phyloP scores from a whole-genome alignment of 1,140 invertebrate species.

The Myzus persicae region DNA sequence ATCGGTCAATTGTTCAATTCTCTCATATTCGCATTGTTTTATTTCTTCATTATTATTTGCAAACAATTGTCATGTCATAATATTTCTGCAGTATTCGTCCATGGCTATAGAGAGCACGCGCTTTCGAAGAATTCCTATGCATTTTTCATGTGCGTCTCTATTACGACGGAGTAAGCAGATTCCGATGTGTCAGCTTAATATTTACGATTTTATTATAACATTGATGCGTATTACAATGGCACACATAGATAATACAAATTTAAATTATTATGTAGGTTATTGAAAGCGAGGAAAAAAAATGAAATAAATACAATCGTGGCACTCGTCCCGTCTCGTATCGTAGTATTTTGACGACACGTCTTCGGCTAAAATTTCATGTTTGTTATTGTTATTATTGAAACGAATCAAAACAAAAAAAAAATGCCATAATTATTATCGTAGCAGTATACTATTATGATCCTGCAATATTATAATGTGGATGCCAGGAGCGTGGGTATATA shows the following conservation, averaged over 20 bases:
- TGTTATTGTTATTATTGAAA: constrained; percentile 26
- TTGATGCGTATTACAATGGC: constrained; percentile 6
- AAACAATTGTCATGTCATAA: background rate
- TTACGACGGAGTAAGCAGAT: background rate
- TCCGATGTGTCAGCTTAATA: background rate
- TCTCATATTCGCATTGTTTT: background rate
- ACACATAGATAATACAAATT: background rate
- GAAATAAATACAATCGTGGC: background rate
- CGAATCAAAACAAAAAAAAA: background rate
- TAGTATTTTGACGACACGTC: background rate
- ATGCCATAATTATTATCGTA: background rate
- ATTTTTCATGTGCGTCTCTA: background rate
- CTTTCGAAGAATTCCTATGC: background rate
- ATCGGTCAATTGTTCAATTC: background rate
- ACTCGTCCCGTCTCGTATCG: background rate
- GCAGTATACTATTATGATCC: background rate
- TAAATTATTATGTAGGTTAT: background rate
- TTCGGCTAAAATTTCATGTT: background rate
- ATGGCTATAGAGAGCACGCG: background rate
- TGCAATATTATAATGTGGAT: background rate
- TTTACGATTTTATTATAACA: background rate
- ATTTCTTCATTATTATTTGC: background rate
- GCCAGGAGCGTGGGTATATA: background rate
- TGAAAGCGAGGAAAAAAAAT: background rate
- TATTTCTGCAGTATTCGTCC: background rate